These are phyloP conservation scores for Nebria brevicollis DNA, from an alignment of 2,888 invertebrate species.

Conservation along the genomic window DNA sequence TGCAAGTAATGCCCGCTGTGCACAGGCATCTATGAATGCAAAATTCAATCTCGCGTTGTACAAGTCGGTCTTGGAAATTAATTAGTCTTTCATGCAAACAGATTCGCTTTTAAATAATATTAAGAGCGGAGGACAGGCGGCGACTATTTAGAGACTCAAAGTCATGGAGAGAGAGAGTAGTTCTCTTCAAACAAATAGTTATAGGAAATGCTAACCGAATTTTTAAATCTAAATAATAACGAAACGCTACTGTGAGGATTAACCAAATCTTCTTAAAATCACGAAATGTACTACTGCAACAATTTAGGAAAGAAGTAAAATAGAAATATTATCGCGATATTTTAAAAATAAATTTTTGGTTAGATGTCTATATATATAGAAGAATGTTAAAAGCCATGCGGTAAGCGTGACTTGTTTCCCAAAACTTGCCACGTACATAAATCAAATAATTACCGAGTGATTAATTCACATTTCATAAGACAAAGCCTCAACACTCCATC, in stretches of 20 bases:
- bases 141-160: not conserved
- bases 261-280: no score
- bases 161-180: not conserved
- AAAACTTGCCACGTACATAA: conserved; percentile 36
- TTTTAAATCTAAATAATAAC: no score
- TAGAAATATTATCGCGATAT: no score
- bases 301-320: no score
- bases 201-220: no score
- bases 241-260: no score
- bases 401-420: conserved; percentile 29
- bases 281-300: no score
- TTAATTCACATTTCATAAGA: conserved; percentile 41
- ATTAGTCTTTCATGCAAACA: conserved; percentile 7
- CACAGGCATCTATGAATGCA: conserved; percentile 7
- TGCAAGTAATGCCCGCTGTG: not conserved
- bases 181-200: no score
- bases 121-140: not conserved
- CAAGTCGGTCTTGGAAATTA: conserved; percentile 2
- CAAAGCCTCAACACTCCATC: not conserved
- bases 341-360: no score
- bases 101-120: conserved; percentile 5
- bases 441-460: conserved; percentile 47
- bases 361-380: not conserved
- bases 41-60: conserved; percentile 4
- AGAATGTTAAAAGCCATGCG: not conserved